A percentile compares a stretch with the other conserved stretches of the same genome.
Conservation (phyloP, 64 coral and sea anemone species). For the Trachythela sp. region DNA sequence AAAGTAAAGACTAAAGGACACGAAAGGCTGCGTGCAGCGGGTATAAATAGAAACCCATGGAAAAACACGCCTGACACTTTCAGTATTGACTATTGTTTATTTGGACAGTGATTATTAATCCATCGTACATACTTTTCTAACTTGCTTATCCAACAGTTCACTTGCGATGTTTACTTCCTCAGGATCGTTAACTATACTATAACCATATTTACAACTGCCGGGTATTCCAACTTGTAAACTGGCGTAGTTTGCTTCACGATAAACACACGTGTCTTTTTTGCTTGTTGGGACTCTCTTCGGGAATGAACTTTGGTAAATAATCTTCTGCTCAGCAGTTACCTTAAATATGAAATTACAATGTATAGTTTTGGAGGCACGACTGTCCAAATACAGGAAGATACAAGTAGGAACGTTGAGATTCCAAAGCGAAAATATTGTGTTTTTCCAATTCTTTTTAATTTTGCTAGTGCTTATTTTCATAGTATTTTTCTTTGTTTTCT, state of each 20-base stretch:
- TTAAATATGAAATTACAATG: not conserved
- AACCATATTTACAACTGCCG: slow-evolving; percentile 13
- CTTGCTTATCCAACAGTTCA: not conserved
- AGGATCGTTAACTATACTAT: not conserved
- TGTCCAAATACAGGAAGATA: not conserved
- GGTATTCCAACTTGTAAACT: slow-evolving; percentile 25
- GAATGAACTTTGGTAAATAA: slow-evolving; percentile 26
- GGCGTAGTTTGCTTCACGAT: not conserved
- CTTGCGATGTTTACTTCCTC: not conserved
- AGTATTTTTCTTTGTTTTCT: too few species aligned
- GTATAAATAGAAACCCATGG: too few species aligned
- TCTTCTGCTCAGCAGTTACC: slow-evolving; percentile 15
- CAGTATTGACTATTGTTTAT: too few species aligned
- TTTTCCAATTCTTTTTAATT: not conserved
- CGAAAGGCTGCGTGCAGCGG: too few species aligned
- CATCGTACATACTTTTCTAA: not conserved
- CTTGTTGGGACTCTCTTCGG: slow-evolving; percentile 6
- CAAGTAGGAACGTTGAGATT: too few species aligned
- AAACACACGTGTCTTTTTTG: slow-evolving; percentile 8
- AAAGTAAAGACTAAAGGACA: too few species aligned
- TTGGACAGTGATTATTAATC: not conserved
- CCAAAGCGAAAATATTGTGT: not conserved
- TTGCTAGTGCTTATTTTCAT: not conserved
- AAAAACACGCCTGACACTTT: too few species aligned
- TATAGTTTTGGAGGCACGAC: not conserved